Evolutionary conservation across 2,797 vertebrate species (phyloP), one percentile per base, ranked within the genome.

Genomic region (Hafferia zeledoni): DNA sequence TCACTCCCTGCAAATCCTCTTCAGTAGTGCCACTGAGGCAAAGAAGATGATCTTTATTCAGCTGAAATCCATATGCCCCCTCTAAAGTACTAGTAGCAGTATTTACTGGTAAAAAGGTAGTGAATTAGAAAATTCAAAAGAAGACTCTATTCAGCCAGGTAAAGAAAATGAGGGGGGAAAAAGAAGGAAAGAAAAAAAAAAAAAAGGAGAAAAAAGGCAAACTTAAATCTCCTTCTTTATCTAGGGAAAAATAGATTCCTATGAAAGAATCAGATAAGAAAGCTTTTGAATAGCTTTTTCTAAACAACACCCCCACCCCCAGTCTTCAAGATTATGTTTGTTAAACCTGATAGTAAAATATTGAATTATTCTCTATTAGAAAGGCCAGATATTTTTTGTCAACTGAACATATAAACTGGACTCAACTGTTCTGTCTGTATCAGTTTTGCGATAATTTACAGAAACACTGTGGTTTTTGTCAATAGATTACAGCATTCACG

Each of bases 241-340:
- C 8, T 41, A 50, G 7, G 14, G 18, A 63, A 80, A 84, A 43
- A 24, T 3, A 65, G 25, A 35, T 28, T 60, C 9, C 55, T 47
- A 25, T 7, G 27, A 57, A 70, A 11, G 30, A 88, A 59, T 3
- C 4, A 80, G 44, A 39, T 9, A 78, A 72, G 30, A 75, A 81
- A 56, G 7, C 11, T 83, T 90, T 88, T 71, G 31, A 39, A 13
- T 5, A 37, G 18, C 10, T 5, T 82, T 85, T 79, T 72, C 23
- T 64, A 23, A 33, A 31, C 7, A n/a, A 17, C 33, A 28, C 0
- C 3, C 6, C 1, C 13, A 31, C 11, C 16, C 18, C 7, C 11
- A 28, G 37, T 75, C 44, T 77, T 64, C 56, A 70, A 33, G 17
- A 35, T 30, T 63, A 23, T 43, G 23, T 74, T 55, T 86, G n/a